Percentiles rank a stretch among this genome's conserved stretches.
Conservation (phyloP, 2,888 invertebrate species). For the Drosophila nr. perissopoda region DNA sequence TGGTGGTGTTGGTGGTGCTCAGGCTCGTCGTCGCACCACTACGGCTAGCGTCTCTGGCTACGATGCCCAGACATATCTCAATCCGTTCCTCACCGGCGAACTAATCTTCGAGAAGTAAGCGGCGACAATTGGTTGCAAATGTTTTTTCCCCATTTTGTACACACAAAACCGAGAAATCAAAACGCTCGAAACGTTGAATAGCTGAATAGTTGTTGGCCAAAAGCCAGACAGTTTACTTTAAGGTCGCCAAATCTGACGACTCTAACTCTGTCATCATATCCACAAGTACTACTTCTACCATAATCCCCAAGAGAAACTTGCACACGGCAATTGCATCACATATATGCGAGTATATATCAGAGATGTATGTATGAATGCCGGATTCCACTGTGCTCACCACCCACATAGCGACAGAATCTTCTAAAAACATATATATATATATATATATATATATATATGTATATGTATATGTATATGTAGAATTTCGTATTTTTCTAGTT, state of each 20-base stretch:
- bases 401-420: not conserved
- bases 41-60: conserved; percentile 76
- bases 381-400: conserved; percentile 4
- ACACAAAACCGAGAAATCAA: not conserved
- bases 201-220: conserved; percentile 43
- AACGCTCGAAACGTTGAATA: conserved; percentile 9
- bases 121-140: not conserved
- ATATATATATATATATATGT: not conserved
- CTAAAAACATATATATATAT: not conserved
- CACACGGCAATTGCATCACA: conserved; percentile 28
- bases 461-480: not conserved
- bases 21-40: conserved; percentile 72
- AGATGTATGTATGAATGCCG: not conserved
- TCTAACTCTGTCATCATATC: conserved; percentile 39
- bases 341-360: conserved; percentile 27
- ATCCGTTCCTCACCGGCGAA: conserved; percentile 82
- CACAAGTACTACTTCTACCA: conserved; percentile 11
- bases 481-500: not conserved
- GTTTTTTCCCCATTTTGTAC: not conserved
- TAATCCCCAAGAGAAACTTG: conserved; percentile 3
- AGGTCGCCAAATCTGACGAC: conserved; percentile 10
- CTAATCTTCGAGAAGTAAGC: conserved; percentile 82
- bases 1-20: conserved; percentile 32
- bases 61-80: conserved; percentile 80
- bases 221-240: conserved; percentile 26